Base-by-base conservation (phyloP, 2,888 invertebrate genomes). In the Eristalinus sepulchralis region DNA sequence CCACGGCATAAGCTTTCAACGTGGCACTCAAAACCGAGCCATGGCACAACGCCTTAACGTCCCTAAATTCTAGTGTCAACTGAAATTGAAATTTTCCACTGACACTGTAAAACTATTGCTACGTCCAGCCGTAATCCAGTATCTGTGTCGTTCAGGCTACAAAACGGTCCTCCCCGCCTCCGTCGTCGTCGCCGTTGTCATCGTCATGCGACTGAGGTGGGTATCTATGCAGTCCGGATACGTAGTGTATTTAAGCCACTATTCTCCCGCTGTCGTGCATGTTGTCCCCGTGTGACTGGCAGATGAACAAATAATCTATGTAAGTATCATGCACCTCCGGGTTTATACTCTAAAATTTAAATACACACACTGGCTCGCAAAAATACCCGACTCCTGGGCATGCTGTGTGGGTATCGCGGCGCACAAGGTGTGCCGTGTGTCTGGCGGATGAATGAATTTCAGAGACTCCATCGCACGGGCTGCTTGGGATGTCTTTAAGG, bases 31-130 rank as follows among this genome's bases (percentile, higher is more conserved):
- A 24, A 31, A 24, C 11, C 57, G 27, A 70, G 70, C 39, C 11
- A 3, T 13, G 24, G 10, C 5, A 24, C n/a, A 11, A 8, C 24
- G 62, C 70, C 13, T 31, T 55, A 27, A 24, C 24, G 11, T 34
- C 66, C 63, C 59, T 77, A 70, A 77, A 62, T 55, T 70, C 63
- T 72, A 68, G 67, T 73, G 68, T 63, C 63, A 78, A 31, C 17
- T 63, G 53, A 83, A 83, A 73, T 83, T 78, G 78, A 83, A 83
- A 73, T 59, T 78, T 73, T 55, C 57, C 24, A 63, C 78, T 73
- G 78, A 83, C 59, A 64, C 73, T 78, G 68, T 78, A 36, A 73
- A 78, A 78, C 83, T 78, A 73, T 78, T 83, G 68, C 72, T 57
- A 63, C 63, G 72, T 78, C 83, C 78, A 64, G 57, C 72, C 68